phyloP scores from a whole-genome alignment of 2,797 vertebrate genomes.

The Sebastes cheni region DNA sequence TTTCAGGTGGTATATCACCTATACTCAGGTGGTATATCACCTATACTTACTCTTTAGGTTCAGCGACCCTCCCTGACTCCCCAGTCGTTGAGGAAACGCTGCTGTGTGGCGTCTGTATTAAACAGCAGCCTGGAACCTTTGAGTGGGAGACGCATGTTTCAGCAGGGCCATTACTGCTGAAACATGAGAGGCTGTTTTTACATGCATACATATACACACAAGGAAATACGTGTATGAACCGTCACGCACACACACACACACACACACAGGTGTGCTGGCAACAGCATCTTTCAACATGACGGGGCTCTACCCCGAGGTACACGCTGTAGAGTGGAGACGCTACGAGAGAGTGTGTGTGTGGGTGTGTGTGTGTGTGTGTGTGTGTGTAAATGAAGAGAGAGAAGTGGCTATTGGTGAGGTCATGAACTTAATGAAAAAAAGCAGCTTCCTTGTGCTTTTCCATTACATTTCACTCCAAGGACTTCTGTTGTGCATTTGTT shows the following conservation, averaged over 20 bases:
- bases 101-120: slow-evolving; percentile 2
- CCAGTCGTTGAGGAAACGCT: neutral
- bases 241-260: neutral
- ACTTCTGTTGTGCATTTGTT: slow-evolving; percentile 52
- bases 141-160: slow-evolving; percentile 49
- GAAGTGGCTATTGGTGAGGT: slow-evolving; percentile 39
- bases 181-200: slow-evolving; percentile 59
- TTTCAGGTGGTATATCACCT: neutral
- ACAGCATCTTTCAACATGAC: slow-evolving; percentile 56
- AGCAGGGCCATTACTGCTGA: slow-evolving; percentile 51
- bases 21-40: neutral
- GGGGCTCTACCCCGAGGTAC: slow-evolving; percentile 8
- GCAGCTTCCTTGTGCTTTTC: slow-evolving; percentile 32
- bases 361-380: neutral
- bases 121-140: slow-evolving; percentile 35
- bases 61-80: neutral
- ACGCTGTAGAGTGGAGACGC: neutral
- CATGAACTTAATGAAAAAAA: slow-evolving; percentile 43
- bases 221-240: slow-evolving; percentile 13
- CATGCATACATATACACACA: neutral
- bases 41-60: neutral
- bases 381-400: slow-evolving; percentile 7
- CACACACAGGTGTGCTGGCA: slow-evolving; percentile 58
- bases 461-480: slow-evolving; percentile 41
- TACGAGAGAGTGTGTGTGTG: neutral